These are phyloP conservation scores for Ambastaia sidthimunki DNA, from an alignment of 2,797 vertebrate species.

Conservation along the genomic window DNA sequence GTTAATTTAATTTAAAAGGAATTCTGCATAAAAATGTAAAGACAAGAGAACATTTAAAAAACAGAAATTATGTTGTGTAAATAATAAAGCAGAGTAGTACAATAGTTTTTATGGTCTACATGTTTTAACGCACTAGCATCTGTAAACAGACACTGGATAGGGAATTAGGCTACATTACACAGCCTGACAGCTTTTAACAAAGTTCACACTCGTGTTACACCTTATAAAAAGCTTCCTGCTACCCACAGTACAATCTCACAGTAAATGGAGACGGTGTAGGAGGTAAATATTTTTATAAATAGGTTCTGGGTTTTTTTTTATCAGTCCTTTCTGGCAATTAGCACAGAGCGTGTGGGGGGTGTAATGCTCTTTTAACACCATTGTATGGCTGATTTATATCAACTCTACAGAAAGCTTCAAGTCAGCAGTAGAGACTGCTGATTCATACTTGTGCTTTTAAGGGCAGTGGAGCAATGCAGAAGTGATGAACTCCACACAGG, in stretches of 20 bases:
- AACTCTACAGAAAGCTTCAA: conserved; percentile 2
- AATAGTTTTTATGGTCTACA: background rate
- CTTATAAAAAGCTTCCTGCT: background rate
- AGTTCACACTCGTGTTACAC: background rate
- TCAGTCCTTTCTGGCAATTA: background rate
- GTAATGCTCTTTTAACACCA: too few relatives aligned
- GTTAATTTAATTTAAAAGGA: background rate
- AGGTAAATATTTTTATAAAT: background rate
- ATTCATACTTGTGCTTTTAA: conserved; percentile 51
- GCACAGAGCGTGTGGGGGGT: background rate
- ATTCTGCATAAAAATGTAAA: background rate
- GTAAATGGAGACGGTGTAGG: background rate
- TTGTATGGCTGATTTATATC: conserved; percentile 1
- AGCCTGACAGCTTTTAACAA: background rate
- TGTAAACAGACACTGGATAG: background rate
- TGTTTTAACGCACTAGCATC: background rate
- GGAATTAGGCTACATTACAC: background rate
- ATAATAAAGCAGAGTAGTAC: background rate
- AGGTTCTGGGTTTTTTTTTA: background rate
- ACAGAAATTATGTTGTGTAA: background rate
- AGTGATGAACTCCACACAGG: conserved; percentile 21
- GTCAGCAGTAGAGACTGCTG: conserved; percentile 32
- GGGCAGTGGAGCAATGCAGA: conserved; percentile 37
- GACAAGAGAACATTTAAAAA: background rate
- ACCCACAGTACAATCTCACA: background rate